phyloP scores from a whole-genome alignment of 2,888 invertebrate genomes.

The Colostygia pectinataria region DNA sequence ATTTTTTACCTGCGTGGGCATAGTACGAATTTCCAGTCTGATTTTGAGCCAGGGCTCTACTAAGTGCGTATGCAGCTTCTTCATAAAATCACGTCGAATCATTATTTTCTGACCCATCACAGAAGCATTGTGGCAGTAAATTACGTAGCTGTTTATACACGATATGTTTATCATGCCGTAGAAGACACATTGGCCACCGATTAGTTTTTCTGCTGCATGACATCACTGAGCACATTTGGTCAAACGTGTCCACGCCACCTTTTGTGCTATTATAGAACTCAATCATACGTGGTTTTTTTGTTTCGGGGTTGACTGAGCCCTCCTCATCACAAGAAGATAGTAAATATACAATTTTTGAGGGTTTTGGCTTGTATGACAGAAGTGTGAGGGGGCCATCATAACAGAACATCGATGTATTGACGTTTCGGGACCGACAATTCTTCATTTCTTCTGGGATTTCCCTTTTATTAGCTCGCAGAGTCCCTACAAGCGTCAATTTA shows the following conservation, averaged over 20 bases:
- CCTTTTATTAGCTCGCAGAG: constrained; percentile 32
- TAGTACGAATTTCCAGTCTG: constrained; percentile 26
- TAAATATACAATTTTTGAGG: constrained; percentile 34
- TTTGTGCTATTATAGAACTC: too few relatives aligned
- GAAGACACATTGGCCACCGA: too few relatives aligned
- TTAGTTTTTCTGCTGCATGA: too few relatives aligned
- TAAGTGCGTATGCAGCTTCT: constrained; percentile 25
- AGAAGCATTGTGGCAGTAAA: too few relatives aligned
- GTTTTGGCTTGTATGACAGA: constrained; percentile 42
- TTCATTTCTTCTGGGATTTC: constrained; percentile 45
- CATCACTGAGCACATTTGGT: too few relatives aligned
- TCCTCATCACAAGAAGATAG: too few relatives aligned
- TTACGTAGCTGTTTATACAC: too few relatives aligned
- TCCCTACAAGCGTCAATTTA: constrained; percentile 44
- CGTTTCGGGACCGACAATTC: constrained; percentile 30
- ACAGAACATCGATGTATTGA: constrained; percentile 41
- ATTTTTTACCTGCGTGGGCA: constrained; percentile 21
- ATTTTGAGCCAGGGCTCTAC: constrained; percentile 32
- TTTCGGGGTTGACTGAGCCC: too few relatives aligned
- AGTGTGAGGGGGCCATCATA: constrained; percentile 41
- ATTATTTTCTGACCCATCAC: not conserved
- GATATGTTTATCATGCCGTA: too few relatives aligned
- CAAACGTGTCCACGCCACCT: too few relatives aligned
- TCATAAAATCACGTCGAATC: constrained; percentile 25
- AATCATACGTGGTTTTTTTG: too few relatives aligned